Conservation (phyloP, 2,113 vertebrate species). For the Pseudopipra pipra region DNA sequence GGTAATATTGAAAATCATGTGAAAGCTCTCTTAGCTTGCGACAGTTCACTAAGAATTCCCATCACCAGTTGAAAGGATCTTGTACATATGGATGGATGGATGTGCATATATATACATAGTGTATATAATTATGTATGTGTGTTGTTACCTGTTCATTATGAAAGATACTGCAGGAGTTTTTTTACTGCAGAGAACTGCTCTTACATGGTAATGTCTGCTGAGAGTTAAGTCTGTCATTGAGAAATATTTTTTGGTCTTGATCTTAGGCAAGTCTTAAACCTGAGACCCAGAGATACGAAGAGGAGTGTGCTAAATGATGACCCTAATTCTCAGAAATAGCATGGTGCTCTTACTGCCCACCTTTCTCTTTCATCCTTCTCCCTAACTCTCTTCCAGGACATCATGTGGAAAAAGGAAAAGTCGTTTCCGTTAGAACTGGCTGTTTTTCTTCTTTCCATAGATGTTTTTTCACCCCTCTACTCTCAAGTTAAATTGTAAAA, state of each 20-base stretch:
- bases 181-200: background rate
- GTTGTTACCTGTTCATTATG: background rate
- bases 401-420: constrained; percentile 39
- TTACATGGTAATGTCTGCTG: fast-evolving
- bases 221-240: background rate
- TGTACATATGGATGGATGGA: fast-evolving
- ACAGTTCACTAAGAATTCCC: background rate
- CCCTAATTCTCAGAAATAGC: background rate
- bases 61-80: background rate
- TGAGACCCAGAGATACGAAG: background rate
- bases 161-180: background rate
- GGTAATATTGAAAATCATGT: background rate
- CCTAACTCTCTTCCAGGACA: background rate
- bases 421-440: background rate
- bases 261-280: background rate
- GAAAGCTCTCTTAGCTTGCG: background rate
- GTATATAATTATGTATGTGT: background rate
- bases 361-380: constrained; percentile 15
- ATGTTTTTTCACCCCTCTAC: background rate
- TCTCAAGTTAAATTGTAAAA: constrained; percentile 32
- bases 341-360: background rate
- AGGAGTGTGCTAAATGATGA: background rate
- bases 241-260: background rate
- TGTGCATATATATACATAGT: fast-evolving
- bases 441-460: constrained; percentile 12